Conservation (phyloP, 2,113 vertebrate species). For the Antechinus flavipes region DNA sequence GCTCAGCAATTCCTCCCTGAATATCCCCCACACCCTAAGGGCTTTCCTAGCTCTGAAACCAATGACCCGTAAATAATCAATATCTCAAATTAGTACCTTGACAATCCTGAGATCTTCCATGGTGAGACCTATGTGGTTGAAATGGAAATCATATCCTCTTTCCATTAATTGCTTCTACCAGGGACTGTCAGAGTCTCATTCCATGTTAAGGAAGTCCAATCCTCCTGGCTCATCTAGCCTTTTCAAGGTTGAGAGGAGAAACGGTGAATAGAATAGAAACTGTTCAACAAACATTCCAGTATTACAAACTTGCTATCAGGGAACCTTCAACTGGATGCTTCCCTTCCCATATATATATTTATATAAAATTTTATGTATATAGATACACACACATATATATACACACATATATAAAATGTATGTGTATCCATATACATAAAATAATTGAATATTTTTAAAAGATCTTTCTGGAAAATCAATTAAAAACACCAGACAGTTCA, state of each 20-base stretch:
- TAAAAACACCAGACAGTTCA: slow-evolving; percentile 15
- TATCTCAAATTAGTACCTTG: not conserved
- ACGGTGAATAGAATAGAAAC: not conserved
- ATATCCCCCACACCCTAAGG: not conserved
- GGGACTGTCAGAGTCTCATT: not conserved
- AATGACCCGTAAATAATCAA: not conserved
- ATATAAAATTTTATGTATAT: no score
- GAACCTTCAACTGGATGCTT: not conserved
- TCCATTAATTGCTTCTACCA: not conserved
- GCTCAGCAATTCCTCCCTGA: not conserved
- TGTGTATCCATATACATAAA: not conserved
- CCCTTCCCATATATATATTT: no score
- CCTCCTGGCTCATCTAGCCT: not conserved
- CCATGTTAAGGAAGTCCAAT: not conserved
- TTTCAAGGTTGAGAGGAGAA: not conserved
- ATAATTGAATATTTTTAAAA: not conserved
- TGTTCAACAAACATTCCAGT: slow-evolving; percentile 13
- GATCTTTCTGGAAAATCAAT: not conserved
- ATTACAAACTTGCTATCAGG: not conserved
- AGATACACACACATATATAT: no score
- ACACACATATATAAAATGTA: no score
- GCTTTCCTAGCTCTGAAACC: not conserved
- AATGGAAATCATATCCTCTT: not conserved
- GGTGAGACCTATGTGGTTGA: not conserved
- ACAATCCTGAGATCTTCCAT: not conserved